phyloP scores from a whole-genome alignment of 2,888 invertebrate genomes.

The Aporophyla lueneburgensis region DNA sequence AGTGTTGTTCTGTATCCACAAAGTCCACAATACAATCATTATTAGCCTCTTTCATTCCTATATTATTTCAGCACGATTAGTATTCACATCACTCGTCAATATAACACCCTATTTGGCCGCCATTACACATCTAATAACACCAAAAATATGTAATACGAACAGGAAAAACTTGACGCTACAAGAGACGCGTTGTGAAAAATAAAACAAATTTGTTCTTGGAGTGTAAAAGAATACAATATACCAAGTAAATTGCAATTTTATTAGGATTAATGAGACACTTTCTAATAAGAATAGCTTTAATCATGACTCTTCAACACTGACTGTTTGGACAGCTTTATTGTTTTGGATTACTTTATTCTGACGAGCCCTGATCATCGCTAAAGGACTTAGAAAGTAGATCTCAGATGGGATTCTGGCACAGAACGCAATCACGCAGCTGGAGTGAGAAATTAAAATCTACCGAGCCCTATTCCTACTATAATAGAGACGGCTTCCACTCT shows the following conservation, averaged over 20 bases:
- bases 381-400: too few species aligned
- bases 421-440: neutral
- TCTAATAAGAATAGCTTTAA: too few species aligned
- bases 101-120: conserved; percentile 40
- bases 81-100: conserved; percentile 41
- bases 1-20: neutral
- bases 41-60: conserved; percentile 1
- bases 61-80: conserved; percentile 26
- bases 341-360: too few species aligned
- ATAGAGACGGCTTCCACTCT: neutral
- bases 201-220: neutral
- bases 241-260: too few species aligned
- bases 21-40: neutral
- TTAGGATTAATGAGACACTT: too few species aligned
- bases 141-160: conserved; percentile 22
- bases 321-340: too few species aligned
- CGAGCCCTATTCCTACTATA: neutral
- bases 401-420: neutral
- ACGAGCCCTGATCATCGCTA: too few species aligned
- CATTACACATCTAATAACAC: conserved; percentile 47
- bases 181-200: neutral
- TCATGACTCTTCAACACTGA: too few species aligned
- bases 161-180: conserved; percentile 23
- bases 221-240: too few species aligned
- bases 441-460: neutral